phyloP scores from a whole-genome alignment of 2,797 vertebrate species.

The Oreortyx pictus region DNA sequence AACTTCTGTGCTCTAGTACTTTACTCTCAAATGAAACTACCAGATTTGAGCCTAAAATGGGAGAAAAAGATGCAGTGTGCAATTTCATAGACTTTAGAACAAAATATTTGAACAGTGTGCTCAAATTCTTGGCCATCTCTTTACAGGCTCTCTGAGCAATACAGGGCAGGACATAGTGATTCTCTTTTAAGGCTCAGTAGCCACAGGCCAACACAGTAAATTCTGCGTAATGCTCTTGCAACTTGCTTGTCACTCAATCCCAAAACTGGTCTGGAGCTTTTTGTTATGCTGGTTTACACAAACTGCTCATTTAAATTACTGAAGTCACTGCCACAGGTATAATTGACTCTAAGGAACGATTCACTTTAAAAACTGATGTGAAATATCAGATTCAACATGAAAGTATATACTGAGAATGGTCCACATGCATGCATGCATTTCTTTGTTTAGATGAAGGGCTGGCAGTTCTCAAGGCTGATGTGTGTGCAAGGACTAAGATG shows the following conservation, averaged over 20 bases:
- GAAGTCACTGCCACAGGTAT: background rate
- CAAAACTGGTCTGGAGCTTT: background rate
- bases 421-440: background rate
- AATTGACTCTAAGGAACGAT: background rate
- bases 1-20: slow-evolving; percentile 33
- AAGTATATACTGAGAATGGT: background rate
- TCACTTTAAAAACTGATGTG: background rate
- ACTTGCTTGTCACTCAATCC: background rate
- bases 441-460: background rate
- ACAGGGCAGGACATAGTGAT: background rate
- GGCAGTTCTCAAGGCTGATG: background rate
- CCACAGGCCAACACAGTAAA: background rate
- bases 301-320: background rate
- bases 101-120: background rate
- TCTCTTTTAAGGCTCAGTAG: background rate
- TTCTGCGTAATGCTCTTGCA: background rate
- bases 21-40: slow-evolving; percentile 16
- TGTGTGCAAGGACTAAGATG: background rate
- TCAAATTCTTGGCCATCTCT: background rate
- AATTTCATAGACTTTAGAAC: slow-evolving; percentile 9
- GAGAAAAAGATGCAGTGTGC: background rate
- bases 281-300: background rate
- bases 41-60: background rate
- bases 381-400: background rate
- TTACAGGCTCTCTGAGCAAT: background rate